These are phyloP conservation scores for Camelus bactrianus DNA, from an alignment of 2,113 vertebrate species.

Conservation along the genomic window DNA sequence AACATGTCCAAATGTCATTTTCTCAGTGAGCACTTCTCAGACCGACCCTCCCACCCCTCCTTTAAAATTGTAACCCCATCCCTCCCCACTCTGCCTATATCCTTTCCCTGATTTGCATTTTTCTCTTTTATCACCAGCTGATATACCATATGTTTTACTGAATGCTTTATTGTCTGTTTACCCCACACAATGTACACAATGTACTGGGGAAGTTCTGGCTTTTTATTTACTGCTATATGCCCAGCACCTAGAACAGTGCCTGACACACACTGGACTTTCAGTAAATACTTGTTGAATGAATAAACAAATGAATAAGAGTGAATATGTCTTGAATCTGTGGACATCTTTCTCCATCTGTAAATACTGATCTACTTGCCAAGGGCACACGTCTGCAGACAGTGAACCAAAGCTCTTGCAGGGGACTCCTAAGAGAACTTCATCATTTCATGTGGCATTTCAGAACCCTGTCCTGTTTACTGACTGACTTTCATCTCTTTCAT, in stretches of 20 bases:
- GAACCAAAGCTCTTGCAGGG: background rate
- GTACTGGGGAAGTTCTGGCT: background rate
- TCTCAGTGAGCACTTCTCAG: background rate
- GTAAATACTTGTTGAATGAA: background rate
- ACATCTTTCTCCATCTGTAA: background rate
- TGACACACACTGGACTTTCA: background rate
- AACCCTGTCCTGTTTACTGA: background rate
- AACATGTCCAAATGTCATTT: background rate
- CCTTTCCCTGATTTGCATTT: background rate
- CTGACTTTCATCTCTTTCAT: background rate
- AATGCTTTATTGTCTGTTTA: background rate
- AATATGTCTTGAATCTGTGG: background rate
- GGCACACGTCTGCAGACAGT: fast-evolving
- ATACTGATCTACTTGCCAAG: background rate
- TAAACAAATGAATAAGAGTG: background rate
- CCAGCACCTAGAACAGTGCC: background rate
- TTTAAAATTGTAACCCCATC: background rate
- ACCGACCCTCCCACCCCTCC: fast-evolving
- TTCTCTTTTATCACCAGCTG: background rate
- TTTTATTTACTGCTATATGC: background rate
- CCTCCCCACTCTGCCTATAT: background rate
- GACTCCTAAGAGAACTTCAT: background rate
- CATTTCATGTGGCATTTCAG: background rate
- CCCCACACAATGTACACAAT: background rate
- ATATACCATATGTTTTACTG: background rate